phyloP scores from a whole-genome alignment of 2,797 vertebrate genomes.

The Sitta carolinensis region DNA sequence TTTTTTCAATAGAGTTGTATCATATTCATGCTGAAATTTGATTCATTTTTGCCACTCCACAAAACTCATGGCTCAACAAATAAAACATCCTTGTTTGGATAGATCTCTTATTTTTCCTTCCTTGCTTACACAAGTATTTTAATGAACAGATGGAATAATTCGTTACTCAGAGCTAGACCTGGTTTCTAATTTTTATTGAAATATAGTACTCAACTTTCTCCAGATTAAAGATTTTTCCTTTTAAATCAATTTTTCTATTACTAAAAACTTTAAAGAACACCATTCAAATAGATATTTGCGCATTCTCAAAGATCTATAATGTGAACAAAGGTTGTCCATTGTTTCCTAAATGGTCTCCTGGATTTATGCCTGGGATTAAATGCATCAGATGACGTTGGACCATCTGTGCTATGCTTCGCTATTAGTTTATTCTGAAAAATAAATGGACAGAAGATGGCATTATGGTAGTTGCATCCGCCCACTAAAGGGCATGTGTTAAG shows the following conservation, averaged over 20 bases:
- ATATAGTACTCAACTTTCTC: not conserved
- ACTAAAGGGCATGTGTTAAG: not conserved
- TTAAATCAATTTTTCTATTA: not conserved
- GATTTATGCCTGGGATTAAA: conserved; percentile 40
- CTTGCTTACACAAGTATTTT: not conserved
- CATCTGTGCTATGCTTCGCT: not conserved
- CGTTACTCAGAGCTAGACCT: not conserved
- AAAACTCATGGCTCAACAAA: not conserved
- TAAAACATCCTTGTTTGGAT: not conserved
- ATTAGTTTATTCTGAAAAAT: conserved; percentile 24
- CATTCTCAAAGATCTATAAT: not conserved
- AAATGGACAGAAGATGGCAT: not conserved
- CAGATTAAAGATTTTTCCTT: not conserved
- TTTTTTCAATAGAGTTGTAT: not conserved
- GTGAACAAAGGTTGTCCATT: not conserved
- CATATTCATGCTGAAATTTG: not conserved
- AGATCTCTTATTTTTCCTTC: not conserved
- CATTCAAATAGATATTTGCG: not conserved
- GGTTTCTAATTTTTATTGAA: not conserved
- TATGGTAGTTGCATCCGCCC: not conserved
- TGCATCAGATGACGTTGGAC: not conserved
- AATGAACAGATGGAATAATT: not conserved
- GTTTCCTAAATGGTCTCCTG: conserved; percentile 19
- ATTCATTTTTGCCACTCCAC: not conserved
- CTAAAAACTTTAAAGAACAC: not conserved